Base-by-base conservation (phyloP, 2,113 vertebrate species). In the Heterochromis multidens region DNA sequence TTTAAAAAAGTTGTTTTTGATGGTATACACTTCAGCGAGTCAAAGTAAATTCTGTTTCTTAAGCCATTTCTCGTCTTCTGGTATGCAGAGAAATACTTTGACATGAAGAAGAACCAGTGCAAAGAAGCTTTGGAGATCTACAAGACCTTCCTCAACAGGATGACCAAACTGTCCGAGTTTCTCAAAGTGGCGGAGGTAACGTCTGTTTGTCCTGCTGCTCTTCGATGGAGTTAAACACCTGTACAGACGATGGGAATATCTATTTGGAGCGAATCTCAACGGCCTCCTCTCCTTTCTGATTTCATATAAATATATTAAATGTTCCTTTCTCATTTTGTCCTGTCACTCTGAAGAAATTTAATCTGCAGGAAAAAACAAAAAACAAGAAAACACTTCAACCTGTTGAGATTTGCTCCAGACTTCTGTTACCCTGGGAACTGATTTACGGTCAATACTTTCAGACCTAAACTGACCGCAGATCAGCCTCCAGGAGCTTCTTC, bases 51-150 rank as follows among this genome's bases (percentile, higher is more conserved):
- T 74, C 70, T 13, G 46, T n/a, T 74, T 52, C 43, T 74, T 52
- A 21, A 74, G 46, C 52, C 60, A 21, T 60, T 85, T 83, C 2
- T 83, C 29, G 1, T 88, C 82, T 91, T 88, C 37, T 62, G n/a
- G 79, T 92, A 87, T 81, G 10, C 94, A 98, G 98, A 99, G 96
- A 99, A 99, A 96, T 99, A 99, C 91, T 99, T 99, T 83, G 98
- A 99, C 94, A 99, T 99, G 98, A 99, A 98, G 96, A 99, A 99
- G 96, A 98, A 98, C 93, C 98, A 99, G 82, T 99, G 98, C 93
- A 99, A 99, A 96, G 98, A 99, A 94, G 98, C 97, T 37, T 95
- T 99, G 94, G 98, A 99, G 91, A 97, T 99, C 92, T 99, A 99
- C 93, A 99, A 98, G 96, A 98, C 97, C 85, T 99, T 99, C 88